Conservation (phyloP, 2,888 invertebrate genomes). For the Lypha dubia region DNA sequence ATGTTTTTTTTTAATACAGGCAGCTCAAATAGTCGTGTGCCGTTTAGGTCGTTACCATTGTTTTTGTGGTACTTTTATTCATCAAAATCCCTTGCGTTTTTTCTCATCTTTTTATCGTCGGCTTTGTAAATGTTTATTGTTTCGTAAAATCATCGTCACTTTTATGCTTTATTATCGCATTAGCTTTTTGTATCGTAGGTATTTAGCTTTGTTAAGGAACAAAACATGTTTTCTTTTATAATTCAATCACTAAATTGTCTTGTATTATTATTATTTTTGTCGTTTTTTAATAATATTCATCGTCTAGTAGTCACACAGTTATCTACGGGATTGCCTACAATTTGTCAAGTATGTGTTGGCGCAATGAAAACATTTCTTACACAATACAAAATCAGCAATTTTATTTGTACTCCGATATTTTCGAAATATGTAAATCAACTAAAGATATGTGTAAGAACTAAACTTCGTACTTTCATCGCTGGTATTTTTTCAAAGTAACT, state of each 20-base stretch:
- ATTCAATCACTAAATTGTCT: conserved; percentile 46
- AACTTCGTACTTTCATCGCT: no score
- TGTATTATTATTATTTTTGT: conserved; percentile 9
- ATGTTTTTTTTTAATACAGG: conserved; percentile 42
- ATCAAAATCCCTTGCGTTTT: not conserved
- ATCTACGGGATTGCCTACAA: not conserved
- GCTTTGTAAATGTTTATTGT: conserved; percentile 65
- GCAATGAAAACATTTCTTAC: not conserved
- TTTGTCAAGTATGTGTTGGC: conserved; percentile 5
- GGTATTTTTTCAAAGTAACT: no score
- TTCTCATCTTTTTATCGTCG: not conserved
- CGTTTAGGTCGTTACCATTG: conserved; percentile 43
- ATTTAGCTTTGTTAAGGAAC: conserved; percentile 64
- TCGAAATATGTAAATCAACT: no score
- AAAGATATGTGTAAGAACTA: no score
- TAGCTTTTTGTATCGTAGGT: conserved; percentile 63
- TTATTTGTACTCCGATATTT: no score
- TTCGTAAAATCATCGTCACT: conserved; percentile 66
- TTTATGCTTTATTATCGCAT: conserved; percentile 70
- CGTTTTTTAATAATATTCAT: conserved; percentile 53
- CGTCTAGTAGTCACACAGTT: conserved; percentile 2
- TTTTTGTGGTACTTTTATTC: conserved; percentile 34
- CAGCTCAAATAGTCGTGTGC: conserved; percentile 65
- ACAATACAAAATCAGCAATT: no score
- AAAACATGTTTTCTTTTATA: conserved; percentile 66